Evolutionary conservation across 2,113 vertebrate species (phyloP), one percentile per base, ranked within the genome.

Genomic region (Turdus rufiventris): DNA sequence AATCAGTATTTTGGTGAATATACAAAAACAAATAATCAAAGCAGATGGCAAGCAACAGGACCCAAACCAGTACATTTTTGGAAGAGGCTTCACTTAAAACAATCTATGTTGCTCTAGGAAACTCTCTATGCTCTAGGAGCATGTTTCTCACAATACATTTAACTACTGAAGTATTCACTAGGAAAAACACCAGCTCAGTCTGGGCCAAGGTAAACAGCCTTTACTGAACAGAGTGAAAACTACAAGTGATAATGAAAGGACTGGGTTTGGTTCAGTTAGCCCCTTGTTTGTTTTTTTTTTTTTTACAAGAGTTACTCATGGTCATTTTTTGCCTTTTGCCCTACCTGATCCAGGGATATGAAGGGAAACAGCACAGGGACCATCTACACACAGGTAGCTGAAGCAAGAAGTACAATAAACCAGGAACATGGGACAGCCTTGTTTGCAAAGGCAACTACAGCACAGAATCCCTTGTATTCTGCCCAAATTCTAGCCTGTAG

Each of bases 1-100:
- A 96, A 94, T 95, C 38, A 79, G 12, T 61, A 38, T 87, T 91
- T 94, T 79, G 63, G 56, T 88, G 40, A 92, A 83, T 75, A 94
- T 84, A 95, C 82, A 93, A 95, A 89, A 96, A 6, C 19, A 88
- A 81, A 71, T 66, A 84, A 71, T 74, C 42, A 84, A 67, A 71
- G 58, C 43, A 78, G 24, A 68, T 36, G 51, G 48, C 50, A 89
- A 91, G n/a, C 58, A 45, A 54, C 51, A 65, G 12, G 43, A 74
- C 14, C 42, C 56, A 33, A 94, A 78, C 45, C 71, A 83, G 47
- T 36, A 62, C 23, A 38, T 50, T 34, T 50, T 34, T 33, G 47
- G 53, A 73, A 88, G 8, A 48, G n/a, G 40, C 61, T 92, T 91
- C 47, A 62, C 60, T 95, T 76, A 85, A 71, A 94, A 86, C 0